Base-by-base conservation (phyloP, 2,797 vertebrate species). In the Brachymystax lenok region DNA sequence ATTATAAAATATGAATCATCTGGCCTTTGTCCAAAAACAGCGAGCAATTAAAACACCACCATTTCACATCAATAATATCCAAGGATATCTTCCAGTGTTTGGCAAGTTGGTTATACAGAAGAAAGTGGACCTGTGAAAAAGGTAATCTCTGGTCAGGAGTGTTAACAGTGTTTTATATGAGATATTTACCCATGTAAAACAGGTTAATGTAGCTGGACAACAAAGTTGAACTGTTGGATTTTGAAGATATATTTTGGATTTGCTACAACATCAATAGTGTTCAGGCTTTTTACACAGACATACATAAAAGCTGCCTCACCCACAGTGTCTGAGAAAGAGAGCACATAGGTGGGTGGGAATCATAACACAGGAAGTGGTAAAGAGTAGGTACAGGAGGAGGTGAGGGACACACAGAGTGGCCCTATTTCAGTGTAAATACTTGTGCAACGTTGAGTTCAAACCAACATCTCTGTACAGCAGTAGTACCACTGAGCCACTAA, bases 161-260 rank as follows among this genome's bases (percentile, higher is more conserved):
- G 50, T 21, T n/a, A 74, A 24, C 33, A 24, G 67, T 85, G 54
- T 86, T 74, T 86, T 80, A 82, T 40, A 67, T 14, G 16, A 89
- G 88, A 85, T 79, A 82, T 83, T 86, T 79, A 82, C 82, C 70
- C 24, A 59, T 63, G 24, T 73, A 86, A 90, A 91, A 88, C 80
- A 79, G 59, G 80, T 90, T 89, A 28, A 90, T 69, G 92, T 90
- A 92, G 91, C 86, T 88, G 89, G 80, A 87, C 83, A 87, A 89
- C 7, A 79, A 74, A 75, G 78, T 88, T 86, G 76, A 56, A 71
- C 69, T 66, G 80, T 83, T 74, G 8, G 4, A 56, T 40, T 35
- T 17, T 21, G 51, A 68, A 63, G 12, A 16, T 28, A 85, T 74
- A 69, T 61, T 28, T n/a, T 71, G 8, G 67, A 70, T 74, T 83